These are phyloP conservation scores for Nowickia ferox DNA, from an alignment of 2,888 invertebrate species.

Conservation along the genomic window DNA sequence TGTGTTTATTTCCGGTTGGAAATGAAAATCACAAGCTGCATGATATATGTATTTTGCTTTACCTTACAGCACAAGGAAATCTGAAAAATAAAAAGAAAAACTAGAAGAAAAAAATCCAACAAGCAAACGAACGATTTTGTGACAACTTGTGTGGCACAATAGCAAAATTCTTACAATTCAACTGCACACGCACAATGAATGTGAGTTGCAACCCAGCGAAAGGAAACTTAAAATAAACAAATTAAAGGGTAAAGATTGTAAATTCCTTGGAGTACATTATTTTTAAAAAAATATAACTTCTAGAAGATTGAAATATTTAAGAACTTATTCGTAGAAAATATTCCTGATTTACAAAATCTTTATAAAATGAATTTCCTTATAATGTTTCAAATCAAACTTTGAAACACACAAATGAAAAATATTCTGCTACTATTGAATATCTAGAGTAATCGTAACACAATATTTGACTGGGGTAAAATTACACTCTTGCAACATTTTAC, in stretches of 20 bases:
- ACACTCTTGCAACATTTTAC: background rate
- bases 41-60: constrained; percentile 3
- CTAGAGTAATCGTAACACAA: background rate
- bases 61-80: background rate
- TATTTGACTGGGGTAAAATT: constrained; percentile 5
- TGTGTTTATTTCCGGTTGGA: constrained; percentile 36
- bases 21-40: constrained; percentile 22
- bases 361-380: no score
- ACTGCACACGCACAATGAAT: constrained; percentile 33
- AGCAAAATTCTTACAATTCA: constrained; percentile 13
- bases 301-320: no score
- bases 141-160: constrained; percentile 22
- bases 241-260: background rate
- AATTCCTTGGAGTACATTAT: no score
- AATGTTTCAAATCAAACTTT: no score
- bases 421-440: background rate
- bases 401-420: no score
- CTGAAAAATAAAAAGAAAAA: background rate
- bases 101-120: background rate
- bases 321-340: no score
- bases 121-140: constrained; percentile 24
- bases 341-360: no score
- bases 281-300: no score
- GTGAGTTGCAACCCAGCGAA: background rate
- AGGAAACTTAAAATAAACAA: background rate